These are phyloP conservation scores for Salmo trutta DNA, from an alignment of 2,797 vertebrate species.

Conservation along the genomic window DNA sequence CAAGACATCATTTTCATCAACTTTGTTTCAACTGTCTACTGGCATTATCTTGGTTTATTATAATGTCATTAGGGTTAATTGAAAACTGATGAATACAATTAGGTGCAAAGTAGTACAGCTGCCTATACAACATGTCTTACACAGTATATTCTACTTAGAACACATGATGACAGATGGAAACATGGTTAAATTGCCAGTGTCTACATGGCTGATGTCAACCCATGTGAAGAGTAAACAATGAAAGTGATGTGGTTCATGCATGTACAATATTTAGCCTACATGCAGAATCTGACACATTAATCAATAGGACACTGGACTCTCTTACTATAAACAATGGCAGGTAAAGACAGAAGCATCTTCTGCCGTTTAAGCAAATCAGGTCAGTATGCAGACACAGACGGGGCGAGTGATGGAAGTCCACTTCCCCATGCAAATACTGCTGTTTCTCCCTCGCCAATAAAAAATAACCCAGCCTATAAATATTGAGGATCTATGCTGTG, in stretches of 20 bases:
- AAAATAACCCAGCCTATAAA: slow-evolving; percentile 50
- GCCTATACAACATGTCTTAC: slow-evolving; percentile 31
- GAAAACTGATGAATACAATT: slow-evolving; percentile 56
- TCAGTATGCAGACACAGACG: slow-evolving; percentile 39
- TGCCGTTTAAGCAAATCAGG: slow-evolving; percentile 43
- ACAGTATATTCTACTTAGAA: slow-evolving; percentile 47
- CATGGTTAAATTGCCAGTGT: slow-evolving; percentile 41
- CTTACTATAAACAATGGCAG: slow-evolving; percentile 37
- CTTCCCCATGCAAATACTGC: slow-evolving; percentile 39
- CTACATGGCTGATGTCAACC: slow-evolving; percentile 40
- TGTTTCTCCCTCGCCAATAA: slow-evolving; percentile 28
- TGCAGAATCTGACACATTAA: neutral
- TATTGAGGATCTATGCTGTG: slow-evolving; percentile 48
- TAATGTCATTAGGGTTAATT: slow-evolving; percentile 55
- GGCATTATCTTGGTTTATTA: slow-evolving; percentile 49
- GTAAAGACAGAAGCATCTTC: slow-evolving; percentile 41
- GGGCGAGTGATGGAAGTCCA: slow-evolving; percentile 42
- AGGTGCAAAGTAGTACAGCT: slow-evolving; percentile 64
- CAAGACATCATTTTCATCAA: slow-evolving; percentile 1
- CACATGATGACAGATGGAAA: slow-evolving; percentile 43
- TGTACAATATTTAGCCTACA: neutral
- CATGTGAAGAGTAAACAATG: slow-evolving; percentile 25
- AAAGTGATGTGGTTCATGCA: neutral
- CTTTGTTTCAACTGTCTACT: slow-evolving; percentile 35
- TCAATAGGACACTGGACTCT: neutral